Evolutionary conservation across 1,140 invertebrate genomes (phyloP).

Genomic region (Helicorthomorpha holstii): DNA sequence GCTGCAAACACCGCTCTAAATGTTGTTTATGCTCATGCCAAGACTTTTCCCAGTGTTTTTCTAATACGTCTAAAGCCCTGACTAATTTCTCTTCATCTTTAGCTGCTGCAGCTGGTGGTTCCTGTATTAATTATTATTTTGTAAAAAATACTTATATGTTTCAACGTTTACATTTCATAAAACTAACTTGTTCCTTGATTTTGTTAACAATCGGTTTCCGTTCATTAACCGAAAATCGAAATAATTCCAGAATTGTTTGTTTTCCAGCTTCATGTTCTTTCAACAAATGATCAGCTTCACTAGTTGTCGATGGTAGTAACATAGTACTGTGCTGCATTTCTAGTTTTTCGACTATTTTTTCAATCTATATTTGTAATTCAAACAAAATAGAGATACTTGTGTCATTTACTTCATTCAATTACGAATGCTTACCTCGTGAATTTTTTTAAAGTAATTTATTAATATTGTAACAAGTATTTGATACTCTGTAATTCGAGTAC

Average conservation of each 20-base stretch:
- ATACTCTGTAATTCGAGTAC: conserved; percentile 50
- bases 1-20: conserved; percentile 42
- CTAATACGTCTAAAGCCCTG: conserved; percentile 31
- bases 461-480: conserved; percentile 52
- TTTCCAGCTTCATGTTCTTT: conserved; percentile 39
- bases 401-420: not conserved
- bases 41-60: conserved; percentile 36
- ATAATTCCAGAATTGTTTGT: conserved; percentile 37
- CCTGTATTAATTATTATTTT: conserved; percentile 16
- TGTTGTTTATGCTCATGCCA: conserved; percentile 38
- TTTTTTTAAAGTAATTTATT: conserved; percentile 45
- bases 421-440: conserved; percentile 38
- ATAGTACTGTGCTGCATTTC: conserved; percentile 27
- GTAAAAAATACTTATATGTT: no score
- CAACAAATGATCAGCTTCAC: conserved; percentile 32
- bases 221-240: conserved; percentile 40
- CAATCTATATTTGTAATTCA: conserved; percentile 23
- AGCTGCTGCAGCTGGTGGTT: conserved; percentile 43
- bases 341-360: conserved; percentile 30
- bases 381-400: not conserved
- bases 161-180: no score
- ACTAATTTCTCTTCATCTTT: conserved; percentile 52
- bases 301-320: conserved; percentile 28
- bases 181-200: conserved; percentile 40
- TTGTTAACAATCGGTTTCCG: conserved; percentile 41